Base-by-base conservation (phyloP, 2,888 invertebrate genomes). In the Archaeoteleia sp. region DNA sequence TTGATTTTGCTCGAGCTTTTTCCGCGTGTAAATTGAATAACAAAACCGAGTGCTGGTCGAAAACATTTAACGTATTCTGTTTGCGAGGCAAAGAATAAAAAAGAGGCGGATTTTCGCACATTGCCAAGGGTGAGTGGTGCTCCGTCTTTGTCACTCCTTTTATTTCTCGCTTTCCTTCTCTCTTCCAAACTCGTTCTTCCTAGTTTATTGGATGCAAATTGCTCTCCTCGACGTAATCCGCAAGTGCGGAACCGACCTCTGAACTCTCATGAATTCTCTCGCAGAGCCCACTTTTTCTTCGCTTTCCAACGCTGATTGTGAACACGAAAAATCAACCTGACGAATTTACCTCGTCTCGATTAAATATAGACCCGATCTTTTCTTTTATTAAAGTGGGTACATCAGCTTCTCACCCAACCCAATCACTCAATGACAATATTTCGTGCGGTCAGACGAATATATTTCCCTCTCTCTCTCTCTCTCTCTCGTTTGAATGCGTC, bases 401-500 rank as follows among this genome's bases (percentile, higher is more conserved):
- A 15, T 14, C 13, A 17, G 17, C 12, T 51, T 29, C 9, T 9
- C 17, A n/a, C n/a, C n/a, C n/a, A n/a, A n/a, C n/a, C n/a, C n/a
- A n/a, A n/a, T n/a, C n/a, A n/a, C n/a, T n/a, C n/a, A n/a, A n/a
- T n/a, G n/a, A n/a, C n/a, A n/a, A n/a, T n/a, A n/a, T n/a, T n/a
- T n/a, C n/a, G n/a, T n/a, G n/a, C n/a, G n/a, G n/a, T n/a, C n/a
- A n/a, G n/a, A n/a, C n/a, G n/a, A n/a, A n/a, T n/a, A n/a, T n/a
- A n/a, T n/a, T n/a, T n/a, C n/a, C n/a, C n/a, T n/a, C n/a, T n/a
- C n/a, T n/a, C n/a, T n/a, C n/a, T n/a, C n/a, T n/a, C n/a, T n/a
- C n/a, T n/a, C n/a, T n/a, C 40, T 53, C 65, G 51, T 65, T 65
- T 65, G 57, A 65, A 65, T 57, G 51, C 43, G 65, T 65, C 65